phyloP scores from a whole-genome alignment of 1,140 invertebrate genomes.

The Drosophila simulans region DNA sequence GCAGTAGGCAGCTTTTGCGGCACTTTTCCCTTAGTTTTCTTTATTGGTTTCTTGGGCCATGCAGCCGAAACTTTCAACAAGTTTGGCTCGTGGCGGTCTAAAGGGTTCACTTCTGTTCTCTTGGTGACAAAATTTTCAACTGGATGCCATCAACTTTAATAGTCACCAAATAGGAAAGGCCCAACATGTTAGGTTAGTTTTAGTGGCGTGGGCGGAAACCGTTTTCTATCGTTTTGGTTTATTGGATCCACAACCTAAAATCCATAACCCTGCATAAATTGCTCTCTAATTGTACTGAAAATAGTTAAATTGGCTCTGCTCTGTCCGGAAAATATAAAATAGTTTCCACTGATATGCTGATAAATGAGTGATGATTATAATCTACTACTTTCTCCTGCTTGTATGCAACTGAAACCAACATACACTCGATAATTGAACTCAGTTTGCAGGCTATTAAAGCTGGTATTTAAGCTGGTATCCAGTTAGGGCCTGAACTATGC shows the following conservation, averaged over 20 bases:
- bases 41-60: constrained; percentile 68
- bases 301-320: no score
- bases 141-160: constrained; percentile 40
- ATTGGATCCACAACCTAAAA: neutral
- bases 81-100: constrained; percentile 15
- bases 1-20: constrained; percentile 18
- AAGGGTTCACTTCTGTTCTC: constrained; percentile 19
- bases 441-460: constrained; percentile 39
- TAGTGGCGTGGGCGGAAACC: neutral
- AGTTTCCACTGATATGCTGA: no score
- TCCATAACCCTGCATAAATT: no score
- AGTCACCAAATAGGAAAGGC: constrained; percentile 32
- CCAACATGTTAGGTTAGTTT: constrained; percentile 1
- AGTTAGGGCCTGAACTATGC: constrained; percentile 24
- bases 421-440: constrained; percentile 21
- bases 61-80: constrained; percentile 55
- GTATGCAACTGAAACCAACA: neutral
- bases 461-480: constrained; percentile 14
- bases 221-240: neutral
- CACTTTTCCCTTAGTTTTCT: constrained; percentile 71
- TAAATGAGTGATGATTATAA: no score
- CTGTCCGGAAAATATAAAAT: no score
- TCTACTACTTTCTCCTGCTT: neutral
- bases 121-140: constrained; percentile 35
- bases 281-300: no score